Percentiles rank a stretch among this genome's conserved stretches.
These are phyloP conservation scores for Lycodopsis pacificus DNA, from an alignment of 2,797 vertebrate genomes.

Conservation along the genomic window DNA sequence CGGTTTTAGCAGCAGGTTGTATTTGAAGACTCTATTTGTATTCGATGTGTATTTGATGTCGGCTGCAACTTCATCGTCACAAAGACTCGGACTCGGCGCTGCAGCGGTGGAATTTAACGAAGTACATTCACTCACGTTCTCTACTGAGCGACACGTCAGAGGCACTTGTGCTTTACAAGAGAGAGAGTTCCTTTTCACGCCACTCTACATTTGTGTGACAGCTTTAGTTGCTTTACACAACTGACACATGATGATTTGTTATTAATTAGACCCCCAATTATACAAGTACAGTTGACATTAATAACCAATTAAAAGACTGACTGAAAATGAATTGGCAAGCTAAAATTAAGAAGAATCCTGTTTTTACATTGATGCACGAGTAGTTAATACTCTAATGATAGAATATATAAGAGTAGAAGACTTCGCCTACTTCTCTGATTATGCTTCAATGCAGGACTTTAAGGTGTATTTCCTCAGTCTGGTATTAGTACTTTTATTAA, in stretches of 20 bases:
- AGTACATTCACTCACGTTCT: not conserved
- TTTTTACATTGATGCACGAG: not conserved
- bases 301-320: not conserved
- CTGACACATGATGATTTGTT: not conserved
- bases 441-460: too few relatives aligned
- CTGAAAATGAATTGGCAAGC: not conserved
- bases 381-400: not conserved
- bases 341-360: not conserved
- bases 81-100: not conserved
- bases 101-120: not conserved
- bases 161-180: not conserved
- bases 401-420: not conserved
- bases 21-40: not conserved
- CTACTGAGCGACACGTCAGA: too few relatives aligned
- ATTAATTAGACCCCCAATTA: not conserved
- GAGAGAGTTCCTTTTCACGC: too few relatives aligned
- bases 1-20: slow-evolving; percentile 1
- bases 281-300: not conserved
- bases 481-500: not conserved
- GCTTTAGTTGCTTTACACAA: not conserved
- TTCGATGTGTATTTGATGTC: not conserved
- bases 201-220: not conserved
- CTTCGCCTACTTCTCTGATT: too few relatives aligned
- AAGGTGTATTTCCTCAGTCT: not conserved
- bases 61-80: slow-evolving; percentile 18